Base-by-base conservation (phyloP, 1,140 invertebrate genomes). In the Centruroides vittatus region DNA sequence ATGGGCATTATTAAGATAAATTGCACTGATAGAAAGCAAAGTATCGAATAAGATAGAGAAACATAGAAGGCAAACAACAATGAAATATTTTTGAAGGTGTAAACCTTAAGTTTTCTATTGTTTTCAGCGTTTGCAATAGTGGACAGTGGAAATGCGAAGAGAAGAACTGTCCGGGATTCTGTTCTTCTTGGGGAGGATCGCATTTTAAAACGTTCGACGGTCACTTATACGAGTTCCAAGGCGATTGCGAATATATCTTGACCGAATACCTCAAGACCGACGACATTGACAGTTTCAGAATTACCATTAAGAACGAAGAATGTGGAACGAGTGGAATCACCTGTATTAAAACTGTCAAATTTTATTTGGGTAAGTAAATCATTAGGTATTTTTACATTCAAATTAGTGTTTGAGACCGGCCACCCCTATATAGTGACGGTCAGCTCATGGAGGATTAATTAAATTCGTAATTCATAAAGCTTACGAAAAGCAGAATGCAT, bases 171-270 rank as follows among this genome's bases (percentile, higher is more conserved):
- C 75, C 81, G 50, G 85, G 82, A 9, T 76, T 84, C 13, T 93
- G 89, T 72, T 80, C 80, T 13, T 81, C 84, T 5, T 91, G 87
- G 86, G 88, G 89, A 5, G 86, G 89, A 68, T 89, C 87, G 1
- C 90, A 94, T 72, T 88, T 88, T 69, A 83, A 82, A 65, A 90
- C 87, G 1, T 94, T 89, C 69, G 91, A 93, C 74, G 85, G 84
- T 0, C 80, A 80, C n/a, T 75, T 80, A 7, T 93, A 81, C 70
- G 86, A 92, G 70, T 93, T 93, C 73, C 87, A 93, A 73, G 88
- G 90, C 46, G 80, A 84, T 53, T 95, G 91, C 70, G 84, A 88
- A 61, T 93, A 93, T 69, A 78, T 92, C 11, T 73, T 93, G 7
- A 82, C 83, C 3, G 89, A 90, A 72, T 41, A 1, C 8, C 41